Conservation (phyloP, 2,113 vertebrate species). For the Bubalus kerabau region DNA sequence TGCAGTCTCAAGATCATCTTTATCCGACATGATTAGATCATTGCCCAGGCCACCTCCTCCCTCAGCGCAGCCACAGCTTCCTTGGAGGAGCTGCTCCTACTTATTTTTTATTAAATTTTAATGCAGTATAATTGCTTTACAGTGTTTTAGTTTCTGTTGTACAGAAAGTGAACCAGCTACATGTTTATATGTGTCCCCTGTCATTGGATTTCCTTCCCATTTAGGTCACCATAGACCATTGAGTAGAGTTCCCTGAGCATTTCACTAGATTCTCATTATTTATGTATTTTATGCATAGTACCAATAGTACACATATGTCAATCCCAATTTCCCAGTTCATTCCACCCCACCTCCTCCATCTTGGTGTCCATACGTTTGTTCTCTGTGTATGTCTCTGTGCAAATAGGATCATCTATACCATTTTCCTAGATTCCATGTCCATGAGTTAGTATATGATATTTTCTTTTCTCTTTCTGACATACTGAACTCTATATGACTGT, state of each 20-base stretch:
- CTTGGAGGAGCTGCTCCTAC: neutral
- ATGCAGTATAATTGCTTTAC: neutral
- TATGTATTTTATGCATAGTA: neutral
- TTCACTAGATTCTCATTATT: neutral
- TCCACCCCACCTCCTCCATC: neutral
- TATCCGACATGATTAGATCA: conserved; percentile 79
- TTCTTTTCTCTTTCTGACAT: neutral
- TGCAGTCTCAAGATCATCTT: conserved; percentile 53
- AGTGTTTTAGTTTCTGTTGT: neutral
- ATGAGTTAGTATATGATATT: neutral
- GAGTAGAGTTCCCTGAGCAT: neutral
- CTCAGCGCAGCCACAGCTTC: neutral
- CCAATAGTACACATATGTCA: neutral
- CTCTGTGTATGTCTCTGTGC: neutral
- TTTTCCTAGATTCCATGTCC: neutral
- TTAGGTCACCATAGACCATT: neutral
- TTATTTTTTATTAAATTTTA: neutral
- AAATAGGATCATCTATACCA: neutral
- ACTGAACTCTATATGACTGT: neutral
- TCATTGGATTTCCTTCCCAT: neutral
- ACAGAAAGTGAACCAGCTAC: neutral
- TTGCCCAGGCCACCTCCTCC: neutral
- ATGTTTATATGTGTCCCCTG: neutral
- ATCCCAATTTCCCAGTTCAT: neutral
- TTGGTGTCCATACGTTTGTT: neutral